Evolutionary conservation across 2,888 invertebrate genomes (phyloP), one percentile per base, ranked within the genome.

Genomic region (Conus canariensis): DNA sequence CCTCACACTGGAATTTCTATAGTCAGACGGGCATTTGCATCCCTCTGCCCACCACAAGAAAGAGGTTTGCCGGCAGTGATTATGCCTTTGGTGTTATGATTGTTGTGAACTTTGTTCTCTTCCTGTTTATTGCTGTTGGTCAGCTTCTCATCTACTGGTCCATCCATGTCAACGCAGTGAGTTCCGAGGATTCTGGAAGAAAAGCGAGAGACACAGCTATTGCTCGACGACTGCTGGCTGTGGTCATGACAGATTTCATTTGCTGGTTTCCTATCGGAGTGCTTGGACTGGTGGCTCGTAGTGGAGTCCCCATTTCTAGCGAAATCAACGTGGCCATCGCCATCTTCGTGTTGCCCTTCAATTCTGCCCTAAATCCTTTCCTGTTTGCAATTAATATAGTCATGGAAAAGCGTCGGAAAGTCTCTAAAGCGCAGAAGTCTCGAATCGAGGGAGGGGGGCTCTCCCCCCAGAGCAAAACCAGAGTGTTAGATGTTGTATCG

Each of bases 21-120:
- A 94, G 93, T 19, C 88, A 94, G 85, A 95, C 95, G 0, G 93
- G 92, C 7, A 95, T 96, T 2, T 96, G 96, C 90, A 91, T 96
- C 25, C 95, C 96, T 0, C 92, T 96, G 10, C 95, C 96, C 59
- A 94, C 96, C 30, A 96, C 96, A 14, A 93, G 93, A 59, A 94
- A 95, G 83, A 91, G 93, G 70, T 94, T 94, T 0, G 94, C 95
- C 14, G 96, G 96, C 9, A 95, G 95, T 95, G 95, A 96, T 87
- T 96, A 96, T 90, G 94, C 95, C 10, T 93, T 95, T 10, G 94
- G 94, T 3, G 92, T 96, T 19, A 96, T 95, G 90, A 94, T 96
- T 83, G 92, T 95, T 70, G 92, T 95, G 60, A 96, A 96, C 91
- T 94, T 95, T 77, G 74, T 95, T 9, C 80, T 90, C 59, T 96